A percentile compares a stretch with the other conserved stretches of the same genome.
Conservation (phyloP, 2,113 vertebrate genomes). For the Gambusia holbrooki region DNA sequence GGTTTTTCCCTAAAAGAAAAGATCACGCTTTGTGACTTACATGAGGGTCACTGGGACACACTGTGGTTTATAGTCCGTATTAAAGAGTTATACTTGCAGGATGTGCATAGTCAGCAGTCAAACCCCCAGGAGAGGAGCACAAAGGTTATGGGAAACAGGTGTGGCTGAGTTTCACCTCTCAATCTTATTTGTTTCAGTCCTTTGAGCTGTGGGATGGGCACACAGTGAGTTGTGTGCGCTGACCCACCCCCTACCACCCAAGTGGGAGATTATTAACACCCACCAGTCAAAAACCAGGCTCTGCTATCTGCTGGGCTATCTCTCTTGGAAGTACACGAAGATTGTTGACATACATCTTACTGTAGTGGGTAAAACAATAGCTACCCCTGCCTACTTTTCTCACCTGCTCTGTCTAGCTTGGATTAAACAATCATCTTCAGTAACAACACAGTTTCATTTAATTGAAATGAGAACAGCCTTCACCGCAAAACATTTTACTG, state of each 20-base stretch:
- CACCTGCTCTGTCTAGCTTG: slow-evolving; percentile 1
- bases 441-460: neutral
- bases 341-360: slow-evolving; percentile 5
- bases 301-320: slow-evolving; percentile 24
- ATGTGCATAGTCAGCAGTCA: slow-evolving; percentile 66
- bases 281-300: slow-evolving; percentile 49
- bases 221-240: slow-evolving; percentile 48
- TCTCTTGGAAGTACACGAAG: slow-evolving; percentile 20
- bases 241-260: slow-evolving; percentile 65
- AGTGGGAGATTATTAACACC: slow-evolving; percentile 68
- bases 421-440: slow-evolving; percentile 1
- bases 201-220: slow-evolving; percentile 65
- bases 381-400: slow-evolving; percentile 7
- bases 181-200: slow-evolving; percentile 64
- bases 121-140: slow-evolving; percentile 53
- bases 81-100: slow-evolving; percentile 57
- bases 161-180: slow-evolving; percentile 55
- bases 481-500: no score
- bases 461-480: neutral
- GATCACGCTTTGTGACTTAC: slow-evolving; percentile 38
- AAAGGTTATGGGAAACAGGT: slow-evolving; percentile 77
- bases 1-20: slow-evolving; percentile 55
- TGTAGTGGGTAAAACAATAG: slow-evolving; percentile 7
- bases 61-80: slow-evolving; percentile 52
- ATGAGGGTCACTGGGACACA: slow-evolving; percentile 49